These are phyloP conservation scores for Carapus acus DNA, from an alignment of 2,797 vertebrate genomes.

Conservation along the genomic window DNA sequence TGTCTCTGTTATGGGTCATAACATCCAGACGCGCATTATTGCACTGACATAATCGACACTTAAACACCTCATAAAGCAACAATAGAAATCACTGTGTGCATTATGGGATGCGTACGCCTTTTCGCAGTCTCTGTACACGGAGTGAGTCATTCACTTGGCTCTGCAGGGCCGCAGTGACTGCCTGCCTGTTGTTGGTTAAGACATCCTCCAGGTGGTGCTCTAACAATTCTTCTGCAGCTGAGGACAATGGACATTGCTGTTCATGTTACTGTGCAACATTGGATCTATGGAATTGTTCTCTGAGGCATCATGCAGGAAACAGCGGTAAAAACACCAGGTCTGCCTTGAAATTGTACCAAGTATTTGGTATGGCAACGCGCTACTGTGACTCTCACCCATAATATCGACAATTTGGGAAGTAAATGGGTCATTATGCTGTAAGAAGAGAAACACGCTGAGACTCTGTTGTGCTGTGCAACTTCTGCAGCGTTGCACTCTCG, in stretches of 20 bases:
- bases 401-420: slow-evolving; percentile 54
- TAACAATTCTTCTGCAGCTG: slow-evolving; percentile 59
- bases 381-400: slow-evolving; percentile 47
- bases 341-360: background rate
- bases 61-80: background rate
- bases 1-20: slow-evolving; percentile 53
- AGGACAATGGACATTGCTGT: background rate
- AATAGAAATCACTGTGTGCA: background rate
- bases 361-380: background rate
- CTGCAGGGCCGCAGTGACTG: slow-evolving; percentile 48
- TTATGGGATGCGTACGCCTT: slow-evolving; percentile 5
- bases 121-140: slow-evolving; percentile 37
- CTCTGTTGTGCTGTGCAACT: slow-evolving; percentile 45
- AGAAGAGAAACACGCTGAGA: slow-evolving; percentile 61
- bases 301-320: no score
- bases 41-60: background rate
- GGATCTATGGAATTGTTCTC: no score
- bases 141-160: slow-evolving; percentile 50
- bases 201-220: slow-evolving; percentile 68
- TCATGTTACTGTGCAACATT: no score
- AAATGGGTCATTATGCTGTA: slow-evolving; percentile 68
- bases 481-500: slow-evolving; percentile 11
- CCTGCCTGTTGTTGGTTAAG: slow-evolving; percentile 60
- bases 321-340: background rate
- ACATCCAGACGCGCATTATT: slow-evolving; percentile 21